A percentile compares a stretch with the other conserved stretches of the same genome.
These are phyloP conservation scores for Drosophila carrolli DNA, from an alignment of 1,140 invertebrate genomes.

Conservation along the genomic window DNA sequence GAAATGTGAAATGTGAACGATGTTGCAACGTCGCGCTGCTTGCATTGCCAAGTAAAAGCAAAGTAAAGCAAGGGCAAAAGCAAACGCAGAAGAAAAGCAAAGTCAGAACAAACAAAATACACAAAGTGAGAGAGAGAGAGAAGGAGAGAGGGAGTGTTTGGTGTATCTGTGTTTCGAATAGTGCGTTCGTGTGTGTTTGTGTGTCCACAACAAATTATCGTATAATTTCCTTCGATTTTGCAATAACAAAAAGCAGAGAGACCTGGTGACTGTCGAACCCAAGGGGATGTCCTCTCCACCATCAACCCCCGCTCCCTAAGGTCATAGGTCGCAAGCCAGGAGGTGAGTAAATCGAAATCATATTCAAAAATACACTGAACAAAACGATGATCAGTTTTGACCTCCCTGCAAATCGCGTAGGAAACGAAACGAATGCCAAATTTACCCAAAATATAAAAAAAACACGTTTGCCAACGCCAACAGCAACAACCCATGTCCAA, in stretches of 20 bases:
- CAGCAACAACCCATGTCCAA: slow-evolving; percentile 42
- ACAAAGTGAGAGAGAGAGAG: slow-evolving; percentile 24
- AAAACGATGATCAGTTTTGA: slow-evolving; percentile 25
- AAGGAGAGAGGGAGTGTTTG: slow-evolving; percentile 27
- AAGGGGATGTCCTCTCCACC: slow-evolving; percentile 33
- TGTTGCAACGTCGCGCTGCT: slow-evolving; percentile 60
- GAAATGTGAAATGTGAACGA: slow-evolving; percentile 70
- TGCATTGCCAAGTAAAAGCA: slow-evolving; percentile 42
- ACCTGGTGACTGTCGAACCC: slow-evolving; percentile 59
- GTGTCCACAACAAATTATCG: slow-evolving; percentile 72
- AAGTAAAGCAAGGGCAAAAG: slow-evolving; percentile 36
- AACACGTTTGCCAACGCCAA: slow-evolving; percentile 78
- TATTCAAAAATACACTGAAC: slow-evolving; percentile 15
- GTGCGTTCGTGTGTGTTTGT: slow-evolving; percentile 5
- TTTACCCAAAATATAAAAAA: slow-evolving; percentile 49
- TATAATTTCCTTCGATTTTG: slow-evolving; percentile 78
- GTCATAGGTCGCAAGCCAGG: slow-evolving; percentile 47
- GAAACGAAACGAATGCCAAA: slow-evolving; percentile 66
- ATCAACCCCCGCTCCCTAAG: slow-evolving; percentile 17
- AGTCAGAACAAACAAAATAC: slow-evolving; percentile 61
- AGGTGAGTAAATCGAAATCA: slow-evolving; percentile 47
- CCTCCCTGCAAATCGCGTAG: slow-evolving; percentile 56
- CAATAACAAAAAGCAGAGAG: slow-evolving; percentile 31
- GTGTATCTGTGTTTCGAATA: slow-evolving; percentile 28
- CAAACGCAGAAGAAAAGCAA: slow-evolving; percentile 48